These are phyloP conservation scores for Ornithoptera priamus DNA, from an alignment of 2,888 invertebrate species.

Conservation along the genomic window DNA sequence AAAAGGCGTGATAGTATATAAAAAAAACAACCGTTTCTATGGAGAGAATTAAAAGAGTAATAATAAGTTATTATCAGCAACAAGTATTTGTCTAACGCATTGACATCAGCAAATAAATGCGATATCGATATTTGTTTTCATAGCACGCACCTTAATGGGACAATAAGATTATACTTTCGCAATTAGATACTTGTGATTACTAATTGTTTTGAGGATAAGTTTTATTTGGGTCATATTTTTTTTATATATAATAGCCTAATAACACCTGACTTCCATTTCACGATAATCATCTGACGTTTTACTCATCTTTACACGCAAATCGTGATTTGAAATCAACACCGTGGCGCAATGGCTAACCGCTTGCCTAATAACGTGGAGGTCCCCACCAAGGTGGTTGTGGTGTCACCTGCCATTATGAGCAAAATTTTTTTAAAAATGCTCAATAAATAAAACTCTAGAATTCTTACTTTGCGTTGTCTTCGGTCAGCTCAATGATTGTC, in stretches of 20 bases:
- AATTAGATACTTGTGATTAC: background rate
- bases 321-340: too few relatives aligned
- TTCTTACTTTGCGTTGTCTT: slow-evolving; percentile 70
- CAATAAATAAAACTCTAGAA: background rate
- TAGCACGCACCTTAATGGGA: background rate
- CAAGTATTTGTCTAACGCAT: background rate
- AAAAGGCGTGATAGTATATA: too few relatives aligned
- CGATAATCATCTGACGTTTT: too few relatives aligned
- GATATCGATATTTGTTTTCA: background rate
- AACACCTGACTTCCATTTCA: too few relatives aligned
- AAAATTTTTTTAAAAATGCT: background rate
- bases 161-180: background rate
- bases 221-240: background rate
- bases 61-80: background rate
- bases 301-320: too few relatives aligned
- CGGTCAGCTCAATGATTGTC: slow-evolving; percentile 82
- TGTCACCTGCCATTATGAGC: background rate
- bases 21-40: too few relatives aligned
- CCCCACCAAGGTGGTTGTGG: background rate
- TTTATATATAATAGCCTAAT: too few relatives aligned
- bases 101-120: slow-evolving; percentile 2
- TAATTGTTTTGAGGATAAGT: background rate
- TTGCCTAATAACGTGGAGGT: background rate
- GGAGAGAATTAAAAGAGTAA: too few relatives aligned
- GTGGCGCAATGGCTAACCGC: too few relatives aligned